Base-by-base conservation (phyloP, 2,113 vertebrate species). In the Zosterops pallidus region DNA sequence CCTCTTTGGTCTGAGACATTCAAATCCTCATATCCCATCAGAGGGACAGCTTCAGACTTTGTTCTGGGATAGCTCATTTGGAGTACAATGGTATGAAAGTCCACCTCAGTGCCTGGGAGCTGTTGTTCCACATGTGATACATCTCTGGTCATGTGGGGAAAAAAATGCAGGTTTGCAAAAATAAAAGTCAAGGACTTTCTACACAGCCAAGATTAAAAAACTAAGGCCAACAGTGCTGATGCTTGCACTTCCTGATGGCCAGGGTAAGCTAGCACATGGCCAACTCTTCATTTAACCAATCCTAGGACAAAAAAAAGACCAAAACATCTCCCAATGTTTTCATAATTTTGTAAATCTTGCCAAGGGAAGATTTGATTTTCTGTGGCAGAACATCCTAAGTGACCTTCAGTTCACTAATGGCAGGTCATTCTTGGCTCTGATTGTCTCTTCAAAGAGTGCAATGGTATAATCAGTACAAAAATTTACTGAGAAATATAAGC, bases 361-460 rank as follows among this genome's bases (percentile, higher is more conserved):
- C 85, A 80, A 74, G 22, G 28, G 6, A 91, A 33, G 39, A 74
- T 92, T 79, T 91, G 24, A 94, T 91, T 92, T 93, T 75, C 64
- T 44, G 50, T 69, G 29, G 42, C 68, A 89, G 77, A 86, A 86
- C 42, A 67, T 78, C 55, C 23, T 74, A 80, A 86, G 59, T 65
- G 75, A 92, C 88, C 71, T 94, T 92, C 71, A 62, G 46, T 69
- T 88, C 50, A 83, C 37, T 80, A 42, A 42, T 47, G 33, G 11
- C 50, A 69, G 68, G 8, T 29, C 50, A 63, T 63, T 94, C 35
- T 83, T 92, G 31, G 42, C 50, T 90, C 67, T 62, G 42, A 72
- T 52, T 85, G 22, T 39, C 72, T 92, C 53, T 92, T 77, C 63
- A 72, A 28, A 76, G 64, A 68, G 5, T 71, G 26, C 44, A 82